These are phyloP conservation scores for Melanotaenia pygmaea DNA, from an alignment of 2,797 vertebrate species.

Conservation along the genomic window DNA sequence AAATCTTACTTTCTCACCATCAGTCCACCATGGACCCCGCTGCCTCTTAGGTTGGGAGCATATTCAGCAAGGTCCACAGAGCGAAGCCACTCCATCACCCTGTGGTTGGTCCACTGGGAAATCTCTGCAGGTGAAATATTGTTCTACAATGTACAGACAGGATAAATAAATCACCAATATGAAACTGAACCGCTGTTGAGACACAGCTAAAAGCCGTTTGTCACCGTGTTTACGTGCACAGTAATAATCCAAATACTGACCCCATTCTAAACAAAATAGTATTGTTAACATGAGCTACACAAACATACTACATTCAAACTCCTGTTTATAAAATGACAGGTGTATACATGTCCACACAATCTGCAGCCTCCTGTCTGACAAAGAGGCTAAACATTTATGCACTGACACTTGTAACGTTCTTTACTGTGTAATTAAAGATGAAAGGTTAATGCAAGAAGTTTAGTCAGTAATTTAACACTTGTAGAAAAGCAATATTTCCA, in stretches of 20 bases:
- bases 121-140: conserved; percentile 91
- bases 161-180: background rate
- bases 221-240: background rate
- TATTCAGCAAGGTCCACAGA: conserved; percentile 97
- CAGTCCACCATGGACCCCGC: conserved; percentile 95
- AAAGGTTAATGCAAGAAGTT: too few species aligned
- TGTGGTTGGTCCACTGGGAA: conserved; percentile 97
- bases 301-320: background rate
- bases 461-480: too few species aligned
- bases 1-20: conserved; percentile 84
- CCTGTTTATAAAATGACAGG: background rate
- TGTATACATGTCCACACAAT: too few species aligned
- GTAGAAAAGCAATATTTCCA: too few species aligned
- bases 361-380: too few species aligned
- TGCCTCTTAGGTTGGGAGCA: conserved; percentile 95
- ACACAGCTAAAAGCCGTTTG: background rate
- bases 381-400: too few species aligned
- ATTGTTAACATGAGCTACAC: background rate
- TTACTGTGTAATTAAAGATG: too few species aligned
- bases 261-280: background rate
- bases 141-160: conserved; percentile 77
- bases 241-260: background rate
- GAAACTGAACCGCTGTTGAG: background rate
- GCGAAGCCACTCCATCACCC: conserved; percentile 98
- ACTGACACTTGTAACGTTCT: too few species aligned